A percentile compares a stretch with the other conserved stretches of the same genome.
Conservation (phyloP, 1,140 invertebrate species). For the Hydropsyche tenuis region DNA sequence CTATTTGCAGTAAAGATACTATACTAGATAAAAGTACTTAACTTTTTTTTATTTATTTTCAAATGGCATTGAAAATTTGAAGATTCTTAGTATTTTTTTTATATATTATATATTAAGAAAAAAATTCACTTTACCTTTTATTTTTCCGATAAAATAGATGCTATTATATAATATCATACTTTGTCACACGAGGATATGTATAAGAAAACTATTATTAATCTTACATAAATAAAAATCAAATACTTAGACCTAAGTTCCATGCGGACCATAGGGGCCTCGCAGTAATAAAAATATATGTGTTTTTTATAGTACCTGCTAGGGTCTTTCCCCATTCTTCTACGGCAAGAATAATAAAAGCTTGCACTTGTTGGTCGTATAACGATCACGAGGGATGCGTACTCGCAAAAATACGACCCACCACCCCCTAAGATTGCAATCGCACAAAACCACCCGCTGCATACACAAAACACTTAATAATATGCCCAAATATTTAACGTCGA, state of each 20-base stretch:
- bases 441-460: neutral
- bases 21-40: too few relatives aligned
- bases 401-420: slow-evolving; percentile 4
- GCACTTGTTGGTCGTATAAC: slow-evolving; percentile 44
- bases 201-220: neutral
- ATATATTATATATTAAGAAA: too few relatives aligned
- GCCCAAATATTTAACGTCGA: neutral
- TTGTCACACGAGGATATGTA: too few relatives aligned
- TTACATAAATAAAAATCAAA: slow-evolving; percentile 22
- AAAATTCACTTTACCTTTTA: too few relatives aligned
- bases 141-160: too few relatives aligned
- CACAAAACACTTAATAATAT: neutral
- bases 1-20: too few relatives aligned
- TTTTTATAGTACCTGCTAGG: slow-evolving; percentile 29
- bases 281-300: slow-evolving; percentile 31
- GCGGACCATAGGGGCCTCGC: neutral
- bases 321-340: neutral
- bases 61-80: too few relatives aligned
- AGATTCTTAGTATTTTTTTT: too few relatives aligned
- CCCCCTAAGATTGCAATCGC: neutral
- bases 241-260: neutral
- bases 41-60: too few relatives aligned
- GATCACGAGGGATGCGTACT: slow-evolving; percentile 27
- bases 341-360: slow-evolving; percentile 34
- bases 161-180: too few relatives aligned